Percentiles rank a stretch among this genome's conserved stretches.
Conservation (phyloP, 2,888 invertebrate species). For the Rhimphoctona megacephalus region DNA sequence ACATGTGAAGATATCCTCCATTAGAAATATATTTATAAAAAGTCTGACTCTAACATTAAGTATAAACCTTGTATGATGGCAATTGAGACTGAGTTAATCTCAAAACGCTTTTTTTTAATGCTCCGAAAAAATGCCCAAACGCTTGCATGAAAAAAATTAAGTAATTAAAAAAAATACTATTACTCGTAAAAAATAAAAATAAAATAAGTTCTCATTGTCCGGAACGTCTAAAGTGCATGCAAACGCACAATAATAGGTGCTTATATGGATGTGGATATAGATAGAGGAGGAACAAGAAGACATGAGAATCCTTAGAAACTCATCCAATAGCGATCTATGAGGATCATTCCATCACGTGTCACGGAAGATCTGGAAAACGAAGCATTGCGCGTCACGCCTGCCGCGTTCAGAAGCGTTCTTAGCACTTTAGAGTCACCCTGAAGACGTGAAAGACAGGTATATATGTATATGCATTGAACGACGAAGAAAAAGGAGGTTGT, state of each 20-base stretch:
- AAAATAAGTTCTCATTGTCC: background rate
- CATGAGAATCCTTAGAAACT: conserved; percentile 10
- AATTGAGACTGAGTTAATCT: no score
- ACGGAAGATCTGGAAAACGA: conserved; percentile 54
- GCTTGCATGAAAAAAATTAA: background rate
- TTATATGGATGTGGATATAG: background rate
- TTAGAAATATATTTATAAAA: no score
- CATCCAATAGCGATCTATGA: conserved; percentile 36
- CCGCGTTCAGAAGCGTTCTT: conserved; percentile 44
- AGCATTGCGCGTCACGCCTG: conserved; percentile 59
- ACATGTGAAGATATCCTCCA: no score
- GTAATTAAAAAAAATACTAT: background rate
- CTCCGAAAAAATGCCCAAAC: no score
- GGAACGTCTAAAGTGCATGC: background rate
- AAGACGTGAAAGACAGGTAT: conserved; percentile 28
- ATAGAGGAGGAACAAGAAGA: background rate
- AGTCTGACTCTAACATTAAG: no score
- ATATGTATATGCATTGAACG: conserved; percentile 4
- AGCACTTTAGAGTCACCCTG: conserved; percentile 53
- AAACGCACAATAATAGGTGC: background rate
- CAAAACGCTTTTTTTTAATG: no score
- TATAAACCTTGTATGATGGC: no score
- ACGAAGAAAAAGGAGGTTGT: conserved; percentile 19
- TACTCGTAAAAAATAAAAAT: background rate
- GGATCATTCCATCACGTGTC: conserved; percentile 66